A percentile compares a stretch with the other conserved stretches of the same genome.
phyloP scores from a whole-genome alignment of 2,113 vertebrate genomes.

The Cochlearius cochlearius region DNA sequence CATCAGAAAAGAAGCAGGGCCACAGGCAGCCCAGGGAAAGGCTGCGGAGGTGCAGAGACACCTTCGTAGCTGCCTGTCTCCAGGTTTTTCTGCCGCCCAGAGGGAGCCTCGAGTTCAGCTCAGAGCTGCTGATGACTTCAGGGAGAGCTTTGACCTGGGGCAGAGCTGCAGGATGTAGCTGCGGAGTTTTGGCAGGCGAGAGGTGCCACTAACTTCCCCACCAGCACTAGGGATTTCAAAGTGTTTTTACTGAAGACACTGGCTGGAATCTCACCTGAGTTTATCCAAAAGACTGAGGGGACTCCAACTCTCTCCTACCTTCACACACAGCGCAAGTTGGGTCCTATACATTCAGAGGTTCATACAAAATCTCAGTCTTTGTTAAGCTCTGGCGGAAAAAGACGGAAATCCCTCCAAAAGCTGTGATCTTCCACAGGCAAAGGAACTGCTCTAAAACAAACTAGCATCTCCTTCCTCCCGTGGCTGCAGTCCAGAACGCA shows the following conservation, averaged over 20 bases:
- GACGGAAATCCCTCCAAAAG: background rate
- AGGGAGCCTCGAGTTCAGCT: background rate
- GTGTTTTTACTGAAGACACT: background rate
- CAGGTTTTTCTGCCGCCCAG: background rate
- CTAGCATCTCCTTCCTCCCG: background rate
- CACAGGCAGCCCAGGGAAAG: background rate
- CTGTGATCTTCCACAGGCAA: conserved; percentile 19
- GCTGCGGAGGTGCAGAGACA: background rate
- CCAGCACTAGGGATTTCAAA: background rate
- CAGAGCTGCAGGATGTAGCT: background rate
- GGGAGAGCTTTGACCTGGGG: background rate
- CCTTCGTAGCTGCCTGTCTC: fast-evolving
- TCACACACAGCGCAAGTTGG: background rate
- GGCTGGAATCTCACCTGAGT: background rate
- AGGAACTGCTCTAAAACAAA: conserved; percentile 27
- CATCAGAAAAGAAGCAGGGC: background rate
- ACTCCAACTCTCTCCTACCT: background rate
- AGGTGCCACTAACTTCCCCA: background rate
- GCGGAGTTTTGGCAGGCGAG: background rate
- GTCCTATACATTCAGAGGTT: background rate
- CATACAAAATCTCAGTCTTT: background rate
- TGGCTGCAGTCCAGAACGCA: background rate
- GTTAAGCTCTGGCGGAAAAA: background rate
- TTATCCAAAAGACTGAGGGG: background rate
- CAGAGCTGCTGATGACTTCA: background rate